Percentiles rank a stretch among this genome's conserved stretches.
Conservation (phyloP, 2,888 invertebrate species). For the Trissoscelio sp. region DNA sequence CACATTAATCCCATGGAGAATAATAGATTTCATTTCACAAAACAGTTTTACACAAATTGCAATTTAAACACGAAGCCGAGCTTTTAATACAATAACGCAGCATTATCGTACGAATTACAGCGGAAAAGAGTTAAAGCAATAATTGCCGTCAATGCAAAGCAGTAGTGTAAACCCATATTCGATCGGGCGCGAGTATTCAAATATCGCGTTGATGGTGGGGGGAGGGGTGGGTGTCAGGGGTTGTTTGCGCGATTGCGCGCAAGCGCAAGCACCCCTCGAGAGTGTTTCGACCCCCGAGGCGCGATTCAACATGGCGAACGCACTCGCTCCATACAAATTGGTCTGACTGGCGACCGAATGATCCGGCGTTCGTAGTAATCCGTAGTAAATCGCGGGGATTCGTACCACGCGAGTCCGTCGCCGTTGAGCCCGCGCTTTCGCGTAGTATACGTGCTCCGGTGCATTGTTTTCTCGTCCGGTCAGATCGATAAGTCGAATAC, state of each 20-base stretch:
- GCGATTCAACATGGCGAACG: slow-evolving; percentile 47
- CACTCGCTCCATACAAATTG: slow-evolving; percentile 8
- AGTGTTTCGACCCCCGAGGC: slow-evolving; percentile 30
- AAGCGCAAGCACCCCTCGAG: not conserved
- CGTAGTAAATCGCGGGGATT: slow-evolving; percentile 15
- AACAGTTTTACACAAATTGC: slow-evolving; percentile 20
- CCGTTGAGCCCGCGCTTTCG: not conserved
- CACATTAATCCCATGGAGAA: too few species aligned
- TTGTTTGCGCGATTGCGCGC: not conserved
- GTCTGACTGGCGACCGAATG: slow-evolving; percentile 15
- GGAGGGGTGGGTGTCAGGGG: not conserved
- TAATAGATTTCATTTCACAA: slow-evolving; percentile 7
- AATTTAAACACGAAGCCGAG: slow-evolving; percentile 8
- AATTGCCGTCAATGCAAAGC: slow-evolving; percentile 24
- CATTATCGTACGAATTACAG: slow-evolving; percentile 37
- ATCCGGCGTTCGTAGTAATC: slow-evolving; percentile 4
- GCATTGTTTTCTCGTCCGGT: not conserved
- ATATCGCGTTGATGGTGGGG: slow-evolving; percentile 5
- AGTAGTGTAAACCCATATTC: slow-evolving; percentile 56
- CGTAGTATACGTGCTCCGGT: not conserved
- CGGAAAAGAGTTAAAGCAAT: slow-evolving; percentile 37
- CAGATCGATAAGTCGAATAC: slow-evolving; percentile 33
- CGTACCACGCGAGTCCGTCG: not conserved
- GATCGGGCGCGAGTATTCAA: slow-evolving; percentile 63
- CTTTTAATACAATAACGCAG: slow-evolving; percentile 40